Evolutionary conservation across 2,113 vertebrate species (phyloP).

Genomic region (Nothocercus julius): DNA sequence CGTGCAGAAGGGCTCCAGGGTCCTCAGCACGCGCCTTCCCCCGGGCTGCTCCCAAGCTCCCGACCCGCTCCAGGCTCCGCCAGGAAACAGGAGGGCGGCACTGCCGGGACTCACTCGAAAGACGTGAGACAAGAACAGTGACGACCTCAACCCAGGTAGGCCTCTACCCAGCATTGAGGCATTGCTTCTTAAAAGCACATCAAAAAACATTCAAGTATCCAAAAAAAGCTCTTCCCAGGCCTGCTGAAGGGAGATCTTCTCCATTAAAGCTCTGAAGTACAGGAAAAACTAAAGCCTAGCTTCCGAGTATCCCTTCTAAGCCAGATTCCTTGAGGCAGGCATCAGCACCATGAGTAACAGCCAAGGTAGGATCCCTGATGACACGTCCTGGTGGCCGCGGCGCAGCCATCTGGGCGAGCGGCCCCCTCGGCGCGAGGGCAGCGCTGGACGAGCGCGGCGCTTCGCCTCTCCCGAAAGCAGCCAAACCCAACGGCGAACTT

Average conservation of each 20-base stretch:
- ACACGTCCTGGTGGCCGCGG: accelerated
- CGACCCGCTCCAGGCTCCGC: background rate
- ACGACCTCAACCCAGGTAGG: background rate
- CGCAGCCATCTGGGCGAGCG: no score
- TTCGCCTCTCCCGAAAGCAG: background rate
- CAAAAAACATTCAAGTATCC: no score
- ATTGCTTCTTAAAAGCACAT: background rate
- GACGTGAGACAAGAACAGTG: background rate
- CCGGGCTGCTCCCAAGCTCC: background rate
- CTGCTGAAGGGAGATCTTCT: background rate
- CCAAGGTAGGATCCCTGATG: background rate
- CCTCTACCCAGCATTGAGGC: background rate
- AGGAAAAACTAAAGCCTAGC: background rate
- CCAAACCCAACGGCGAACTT: background rate
- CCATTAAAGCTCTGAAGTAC: background rate
- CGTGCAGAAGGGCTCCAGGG: background rate
- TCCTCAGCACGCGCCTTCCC: background rate
- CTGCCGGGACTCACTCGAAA: background rate
- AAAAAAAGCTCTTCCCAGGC: background rate
- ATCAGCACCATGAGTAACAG: background rate
- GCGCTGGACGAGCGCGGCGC: background rate
- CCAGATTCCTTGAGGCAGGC: background rate
- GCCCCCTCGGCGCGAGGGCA: background rate
- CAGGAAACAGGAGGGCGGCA: background rate
- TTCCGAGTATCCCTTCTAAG: background rate